Evolutionary conservation across 2,888 invertebrate species (phyloP), one percentile per base, ranked within the genome.

Genomic region (Erpobdella octoculata): DNA sequence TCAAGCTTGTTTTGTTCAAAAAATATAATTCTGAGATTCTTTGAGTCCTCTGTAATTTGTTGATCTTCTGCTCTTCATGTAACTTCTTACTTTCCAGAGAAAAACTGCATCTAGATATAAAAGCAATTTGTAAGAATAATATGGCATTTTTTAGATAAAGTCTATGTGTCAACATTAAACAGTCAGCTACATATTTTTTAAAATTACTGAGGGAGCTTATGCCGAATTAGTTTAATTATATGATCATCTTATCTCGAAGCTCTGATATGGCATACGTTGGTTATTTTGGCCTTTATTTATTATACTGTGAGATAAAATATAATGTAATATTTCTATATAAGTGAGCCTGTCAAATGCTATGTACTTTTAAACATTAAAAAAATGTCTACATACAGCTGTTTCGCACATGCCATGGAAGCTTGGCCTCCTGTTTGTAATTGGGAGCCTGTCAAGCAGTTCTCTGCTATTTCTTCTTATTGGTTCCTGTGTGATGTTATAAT

Each of bases 401-500:
- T 81, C 80, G 38, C 71, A 71, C 62, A 71, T 65, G 5, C 79
- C 79, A 71, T 80, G 80, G 73, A 81, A 81, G 70, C 80, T 80
- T 12, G 80, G 79, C 68, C 81, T 73, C 68, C 81, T 75, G 72
- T 78, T 78, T 31, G 74, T 75, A 31, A 73, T 74, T 25, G 72
- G 74, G 37, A 75, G 73, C 33, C 72, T 59, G 21, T 75, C 66
- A 35, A 76, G 71, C n/a, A 71, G 68, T 25, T 80, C 79, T 65
- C 79, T 74, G 73, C 80, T 79, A 53, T 79, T 78, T 37, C 79
- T 73, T 69, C 80, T 68, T 31, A 79, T 78, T 15, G 77, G 75
- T 58, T 79, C 79, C 79, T 79, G 38, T 25, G 8, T 1, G 33
- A 33, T 25, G 25, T 12, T 25, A 15, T 21, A 6, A 38, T 9